phyloP scores from a whole-genome alignment of 2,113 vertebrate species.

The Anguilla rostrata region DNA sequence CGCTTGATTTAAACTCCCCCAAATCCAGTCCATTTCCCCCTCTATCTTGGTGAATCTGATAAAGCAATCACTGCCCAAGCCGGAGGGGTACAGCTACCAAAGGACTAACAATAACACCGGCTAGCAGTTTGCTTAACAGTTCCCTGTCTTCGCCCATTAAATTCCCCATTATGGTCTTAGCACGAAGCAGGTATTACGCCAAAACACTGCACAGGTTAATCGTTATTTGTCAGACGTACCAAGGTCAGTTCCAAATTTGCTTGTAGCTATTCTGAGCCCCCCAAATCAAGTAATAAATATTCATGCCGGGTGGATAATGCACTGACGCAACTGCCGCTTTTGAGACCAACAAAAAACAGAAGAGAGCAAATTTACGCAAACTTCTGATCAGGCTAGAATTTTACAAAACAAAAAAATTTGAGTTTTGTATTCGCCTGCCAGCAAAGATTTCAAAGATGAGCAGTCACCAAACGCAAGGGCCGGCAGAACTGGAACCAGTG shows the following conservation, averaged over 20 bases:
- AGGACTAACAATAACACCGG: not conserved
- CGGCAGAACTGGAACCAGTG: not conserved
- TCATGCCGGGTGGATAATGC: not conserved
- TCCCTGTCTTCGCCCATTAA: slow-evolving; percentile 2
- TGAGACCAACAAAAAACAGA: not conserved
- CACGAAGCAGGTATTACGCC: not conserved
- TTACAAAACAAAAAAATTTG: not conserved
- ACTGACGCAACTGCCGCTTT: not conserved
- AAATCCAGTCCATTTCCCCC: not conserved
- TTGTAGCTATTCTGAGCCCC: not conserved
- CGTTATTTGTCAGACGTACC: not conserved
- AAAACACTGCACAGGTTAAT: not conserved
- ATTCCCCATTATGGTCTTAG: not conserved
- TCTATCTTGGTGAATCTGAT: not conserved
- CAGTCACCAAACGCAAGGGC: not conserved
- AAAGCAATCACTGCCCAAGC: not conserved
- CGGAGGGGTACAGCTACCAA: not conserved
- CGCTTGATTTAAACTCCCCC: not conserved
- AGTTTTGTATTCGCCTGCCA: not conserved
- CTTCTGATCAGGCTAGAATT: not conserved
- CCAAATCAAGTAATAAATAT: not conserved
- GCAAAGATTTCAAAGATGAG: not conserved
- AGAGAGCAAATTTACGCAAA: not conserved
- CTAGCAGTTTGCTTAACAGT: not conserved
- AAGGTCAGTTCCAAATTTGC: slow-evolving; percentile 9